Base-by-base conservation (phyloP, 2,797 vertebrate genomes). In the Spatula clypeata region DNA sequence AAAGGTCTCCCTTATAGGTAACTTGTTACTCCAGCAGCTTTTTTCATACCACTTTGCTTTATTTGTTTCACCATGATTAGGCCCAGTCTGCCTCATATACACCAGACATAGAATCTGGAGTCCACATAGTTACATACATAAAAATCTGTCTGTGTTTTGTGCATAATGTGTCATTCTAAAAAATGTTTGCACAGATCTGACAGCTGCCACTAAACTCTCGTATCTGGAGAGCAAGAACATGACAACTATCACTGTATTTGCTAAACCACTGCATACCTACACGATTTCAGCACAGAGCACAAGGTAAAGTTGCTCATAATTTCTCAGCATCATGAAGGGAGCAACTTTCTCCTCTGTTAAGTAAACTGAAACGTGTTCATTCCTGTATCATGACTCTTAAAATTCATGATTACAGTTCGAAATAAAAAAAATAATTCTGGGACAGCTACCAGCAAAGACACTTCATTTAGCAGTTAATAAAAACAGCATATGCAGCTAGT, bases 401-500 rank as follows among this genome's bases (percentile, higher is more conserved):
- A 83, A 75, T 80, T 84, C 19, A 18, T 66, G 6, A 69, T 45
- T 80, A 42, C 36, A 51, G 29, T 70, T 88, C 26, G 47, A 74
- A 92, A 90, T 54, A 40, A 17, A 51, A 51, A 83, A 64, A 71
- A 70, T 29, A 70, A 66, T 79, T 40, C 45, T 34, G 36, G 44
- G 55, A 75, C 60, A 81, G 83, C 79, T 75, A 44, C 53, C 84
- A 91, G 72, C 44, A 74, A 86, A 71, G 65, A 72, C 65, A 38
- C 60, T 93, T 84, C 73, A 24, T 82, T 74, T 79, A 72, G 51
- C 49, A 74, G 26, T 89, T 95, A 86, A 73, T 81, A 62, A 84
- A 77, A 86, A 8, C 65, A 86, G 66, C 80, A 72, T 66, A 79
- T 81, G 76, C 42, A 58, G 62, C 62, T 72, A 11, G 1, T 72